Percentiles rank a stretch among this genome's conserved stretches.
Evolutionary conservation across 2,888 invertebrate species (phyloP).

Genomic region (Cantharis rustica): DNA sequence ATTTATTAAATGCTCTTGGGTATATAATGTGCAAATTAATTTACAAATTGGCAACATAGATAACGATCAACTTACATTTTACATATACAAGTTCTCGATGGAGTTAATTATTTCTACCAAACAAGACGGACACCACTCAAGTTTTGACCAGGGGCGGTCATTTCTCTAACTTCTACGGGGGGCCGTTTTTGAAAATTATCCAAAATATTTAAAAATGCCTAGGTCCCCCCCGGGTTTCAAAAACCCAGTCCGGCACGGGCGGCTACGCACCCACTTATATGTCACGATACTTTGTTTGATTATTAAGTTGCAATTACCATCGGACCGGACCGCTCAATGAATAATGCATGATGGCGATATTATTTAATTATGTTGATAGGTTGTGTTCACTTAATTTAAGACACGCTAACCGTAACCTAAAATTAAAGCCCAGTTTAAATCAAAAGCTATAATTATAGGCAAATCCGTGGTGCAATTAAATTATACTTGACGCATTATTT

Average conservation of each 20-base stretch:
- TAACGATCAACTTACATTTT: not conserved
- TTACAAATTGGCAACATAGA: conserved; percentile 5
- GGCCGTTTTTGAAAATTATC: no score
- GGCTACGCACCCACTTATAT: not conserved
- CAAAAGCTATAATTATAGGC: conserved; percentile 34
- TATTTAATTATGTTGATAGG: conserved; percentile 28
- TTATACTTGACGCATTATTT: conserved; percentile 30
- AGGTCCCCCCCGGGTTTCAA: no score
- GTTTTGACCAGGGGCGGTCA: no score
- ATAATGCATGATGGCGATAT: conserved; percentile 28
- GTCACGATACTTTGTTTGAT: not conserved
- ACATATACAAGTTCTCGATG: not conserved
- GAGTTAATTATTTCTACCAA: not conserved
- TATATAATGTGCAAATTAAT: conserved; percentile 1
- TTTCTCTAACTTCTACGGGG: no score
- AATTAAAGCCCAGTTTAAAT: conserved; percentile 32
- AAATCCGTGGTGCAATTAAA: conserved; percentile 34
- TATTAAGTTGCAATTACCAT: conserved; percentile 9
- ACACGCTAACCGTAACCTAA: conserved; percentile 25
- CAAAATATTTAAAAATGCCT: no score
- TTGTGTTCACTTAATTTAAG: conserved; percentile 23
- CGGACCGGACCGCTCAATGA: conserved; percentile 8
- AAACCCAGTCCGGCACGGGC: not conserved
- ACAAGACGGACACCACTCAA: no score
- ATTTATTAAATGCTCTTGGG: conserved; percentile 2